phyloP scores from a whole-genome alignment of 2,888 invertebrate species.

The Idaea dimidiata region DNA sequence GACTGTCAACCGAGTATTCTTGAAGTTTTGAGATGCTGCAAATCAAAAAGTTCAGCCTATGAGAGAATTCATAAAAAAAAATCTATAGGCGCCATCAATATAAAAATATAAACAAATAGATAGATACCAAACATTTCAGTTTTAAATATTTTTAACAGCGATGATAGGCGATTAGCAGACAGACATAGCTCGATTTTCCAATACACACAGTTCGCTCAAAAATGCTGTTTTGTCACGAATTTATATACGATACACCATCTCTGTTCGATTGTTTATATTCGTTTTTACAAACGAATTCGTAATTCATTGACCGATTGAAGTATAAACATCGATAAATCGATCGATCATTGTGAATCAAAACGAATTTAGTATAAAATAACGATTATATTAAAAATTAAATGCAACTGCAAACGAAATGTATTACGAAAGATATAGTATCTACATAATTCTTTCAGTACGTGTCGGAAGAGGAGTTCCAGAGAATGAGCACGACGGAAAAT shows the following conservation, averaged over 20 bases:
- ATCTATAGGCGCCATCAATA: neutral
- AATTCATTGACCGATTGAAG: neutral
- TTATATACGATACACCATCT: neutral
- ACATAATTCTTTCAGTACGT: neutral
- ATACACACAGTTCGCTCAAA: neutral
- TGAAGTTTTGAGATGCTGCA: neutral
- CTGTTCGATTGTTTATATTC: neutral
- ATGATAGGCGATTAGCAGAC: neutral
- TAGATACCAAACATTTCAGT: neutral
- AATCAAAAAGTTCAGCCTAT: neutral
- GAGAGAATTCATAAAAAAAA: neutral
- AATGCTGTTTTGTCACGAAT: neutral
- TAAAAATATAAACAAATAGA: no score
- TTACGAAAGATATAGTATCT: neutral
- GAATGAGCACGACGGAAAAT: neutral
- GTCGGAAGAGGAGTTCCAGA: conserved; percentile 1
- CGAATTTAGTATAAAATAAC: neutral
- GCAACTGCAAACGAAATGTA: neutral
- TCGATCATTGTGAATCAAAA: neutral
- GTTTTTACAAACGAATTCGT: neutral
- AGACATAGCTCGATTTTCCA: neutral
- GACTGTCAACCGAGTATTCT: neutral
- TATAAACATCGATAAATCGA: neutral
- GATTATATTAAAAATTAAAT: neutral
- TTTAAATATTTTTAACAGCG: neutral